These are phyloP conservation scores for Sminthurinus signatus DNA, from an alignment of 1,140 invertebrate genomes.

Conservation along the genomic window DNA sequence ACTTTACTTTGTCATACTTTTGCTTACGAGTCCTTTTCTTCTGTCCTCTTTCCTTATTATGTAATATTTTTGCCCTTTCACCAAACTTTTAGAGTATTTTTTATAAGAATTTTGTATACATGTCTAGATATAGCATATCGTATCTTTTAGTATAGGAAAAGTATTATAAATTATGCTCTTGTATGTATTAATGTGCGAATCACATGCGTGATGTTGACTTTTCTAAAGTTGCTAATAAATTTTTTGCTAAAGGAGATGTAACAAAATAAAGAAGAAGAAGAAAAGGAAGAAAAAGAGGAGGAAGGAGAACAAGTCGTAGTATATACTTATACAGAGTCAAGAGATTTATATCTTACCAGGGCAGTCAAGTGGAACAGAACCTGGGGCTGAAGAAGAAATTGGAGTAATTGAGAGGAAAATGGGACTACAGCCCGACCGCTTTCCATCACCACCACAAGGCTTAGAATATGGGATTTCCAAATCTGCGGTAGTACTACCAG, in stretches of 20 bases:
- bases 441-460: conserved; percentile 1
- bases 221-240: conserved; percentile 10
- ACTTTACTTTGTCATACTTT: too few species aligned
- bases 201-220: background rate
- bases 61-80: too few species aligned
- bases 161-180: background rate
- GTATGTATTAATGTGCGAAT: too few species aligned
- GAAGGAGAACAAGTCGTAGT: background rate
- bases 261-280: too few species aligned
- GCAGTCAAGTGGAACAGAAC: background rate
- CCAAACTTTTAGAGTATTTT: too few species aligned
- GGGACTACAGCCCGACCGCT: background rate
- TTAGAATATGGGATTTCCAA: background rate
- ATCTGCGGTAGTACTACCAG: background rate
- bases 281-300: too few species aligned
- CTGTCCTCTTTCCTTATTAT: too few species aligned
- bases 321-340: background rate
- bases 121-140: too few species aligned
- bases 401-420: conserved; percentile 9
- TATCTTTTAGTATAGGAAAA: too few species aligned
- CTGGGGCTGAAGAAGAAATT: background rate
- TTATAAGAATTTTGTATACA: too few species aligned
- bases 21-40: too few species aligned
- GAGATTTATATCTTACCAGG: conserved; percentile 6
- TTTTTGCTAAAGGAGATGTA: conserved; percentile 8